Evolutionary conservation across 2,113 vertebrate species (phyloP).

Genomic region (Vimba vimba): DNA sequence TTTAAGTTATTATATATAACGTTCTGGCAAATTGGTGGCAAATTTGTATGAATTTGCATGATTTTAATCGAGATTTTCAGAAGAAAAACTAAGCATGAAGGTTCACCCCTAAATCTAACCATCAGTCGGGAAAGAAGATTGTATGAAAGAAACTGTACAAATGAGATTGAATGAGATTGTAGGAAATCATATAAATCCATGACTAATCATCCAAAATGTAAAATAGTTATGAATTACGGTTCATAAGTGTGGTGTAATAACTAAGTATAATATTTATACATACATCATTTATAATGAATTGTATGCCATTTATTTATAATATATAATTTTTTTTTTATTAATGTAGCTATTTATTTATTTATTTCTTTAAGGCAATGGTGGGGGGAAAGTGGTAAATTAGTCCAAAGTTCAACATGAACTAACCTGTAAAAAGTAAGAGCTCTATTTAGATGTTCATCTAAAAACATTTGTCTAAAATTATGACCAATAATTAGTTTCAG

Average conservation of each 20-base stretch:
- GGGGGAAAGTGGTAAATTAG: not conserved
- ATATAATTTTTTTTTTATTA: no score
- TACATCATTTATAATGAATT: no score
- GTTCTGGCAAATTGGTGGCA: not conserved
- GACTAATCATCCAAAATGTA: no score
- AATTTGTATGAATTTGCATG: not conserved
- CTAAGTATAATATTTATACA: not conserved
- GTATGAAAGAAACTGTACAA: not conserved
- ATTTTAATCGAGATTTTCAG: not conserved
- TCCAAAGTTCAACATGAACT: conserved; percentile 21
- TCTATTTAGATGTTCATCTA: not conserved
- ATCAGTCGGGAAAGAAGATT: not conserved
- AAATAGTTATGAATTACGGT: not conserved
- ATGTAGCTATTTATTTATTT: not conserved
- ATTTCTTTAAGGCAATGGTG: not conserved
- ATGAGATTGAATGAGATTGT: not conserved
- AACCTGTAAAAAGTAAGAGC: conserved; percentile 21
- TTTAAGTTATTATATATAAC: not conserved
- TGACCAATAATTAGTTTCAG: not conserved
- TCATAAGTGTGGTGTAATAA: not conserved
- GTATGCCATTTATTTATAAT: not conserved
- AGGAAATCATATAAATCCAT: no score
- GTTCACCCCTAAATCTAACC: not conserved
- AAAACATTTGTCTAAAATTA: conserved; percentile 24
- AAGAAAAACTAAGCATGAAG: not conserved